Evolutionary conservation across 1,140 invertebrate species (phyloP), one percentile per base, ranked within the genome.

Genomic region (Bicyclus anynana): DNA sequence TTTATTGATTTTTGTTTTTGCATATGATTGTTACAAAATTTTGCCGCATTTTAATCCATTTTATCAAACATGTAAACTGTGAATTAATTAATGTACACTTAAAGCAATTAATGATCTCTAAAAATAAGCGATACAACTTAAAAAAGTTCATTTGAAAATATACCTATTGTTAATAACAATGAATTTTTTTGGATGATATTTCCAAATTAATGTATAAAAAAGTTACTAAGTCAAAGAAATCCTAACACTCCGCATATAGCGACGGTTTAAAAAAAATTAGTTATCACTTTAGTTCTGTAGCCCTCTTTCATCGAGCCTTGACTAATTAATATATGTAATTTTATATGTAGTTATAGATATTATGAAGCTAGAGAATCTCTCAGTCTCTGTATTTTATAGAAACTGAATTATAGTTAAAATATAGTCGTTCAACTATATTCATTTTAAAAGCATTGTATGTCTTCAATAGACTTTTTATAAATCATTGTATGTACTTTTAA

Each of bases 351-450:
- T 57, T 69, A 69, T 75, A 74, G 56, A 35, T 53, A 51, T 47
- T 29, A 48, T 9, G 14, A 73, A 73, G 65, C 78, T 77, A 74
- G 61, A 79, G 84, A 87, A 87, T 87, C 84, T 87, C 84, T 77
- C 69, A 82, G 77, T 72, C 72, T 27, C 12, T 13, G 29, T 33
- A 33, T 47, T 23, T 5, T 47, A 2, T 47, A 26, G 44, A 51
- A 51, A 37, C 7, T 38, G 20, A 14, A 21, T 18, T 33, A 37
- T 51, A 51, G 17, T 3, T 51, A 21, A 37, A 38, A 35, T 51
- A 1, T 33, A 51, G 35, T 51, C 18, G 29, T 38, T 37, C 49
- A 37, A 21, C 66, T 62, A 65, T 63, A 61, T 56, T 60, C 37
- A 53, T 55, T 65, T 60, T 59, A 64, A 46, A 60, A 64, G 67